Conservation (phyloP, 1,140 invertebrate species). For the Leguminivora glycinivorella region DNA sequence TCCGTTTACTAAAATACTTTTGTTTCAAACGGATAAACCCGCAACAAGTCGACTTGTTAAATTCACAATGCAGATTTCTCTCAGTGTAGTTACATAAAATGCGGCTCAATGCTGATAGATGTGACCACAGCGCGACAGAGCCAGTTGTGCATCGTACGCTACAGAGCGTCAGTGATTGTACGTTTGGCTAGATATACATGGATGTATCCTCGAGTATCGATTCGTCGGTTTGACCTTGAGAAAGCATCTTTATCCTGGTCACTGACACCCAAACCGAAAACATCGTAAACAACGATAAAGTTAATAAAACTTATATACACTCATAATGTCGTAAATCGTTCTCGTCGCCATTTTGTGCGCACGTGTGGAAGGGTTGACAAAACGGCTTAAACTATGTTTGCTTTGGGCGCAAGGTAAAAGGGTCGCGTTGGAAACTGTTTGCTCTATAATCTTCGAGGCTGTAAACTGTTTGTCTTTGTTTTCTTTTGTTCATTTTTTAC, state of each 20-base stretch:
- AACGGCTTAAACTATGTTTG: constrained; percentile 16
- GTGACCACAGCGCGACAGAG: too few relatives aligned
- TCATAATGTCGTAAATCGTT: background rate
- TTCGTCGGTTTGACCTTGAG: background rate
- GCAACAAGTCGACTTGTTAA: too few relatives aligned
- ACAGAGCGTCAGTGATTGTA: too few relatives aligned
- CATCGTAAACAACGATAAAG: background rate
- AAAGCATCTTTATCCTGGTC: constrained; percentile 16
- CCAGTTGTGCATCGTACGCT: too few relatives aligned
- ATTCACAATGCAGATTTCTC: too few relatives aligned
- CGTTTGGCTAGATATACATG: too few relatives aligned
- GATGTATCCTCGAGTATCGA: background rate
- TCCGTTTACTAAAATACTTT: too few relatives aligned
- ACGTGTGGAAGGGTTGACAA: constrained; percentile 22
- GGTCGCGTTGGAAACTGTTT: constrained; percentile 1
- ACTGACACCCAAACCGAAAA: background rate
- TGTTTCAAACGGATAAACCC: too few relatives aligned
- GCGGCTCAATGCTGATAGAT: too few relatives aligned
- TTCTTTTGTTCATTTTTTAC: too few relatives aligned
- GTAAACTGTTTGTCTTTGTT: too few relatives aligned
- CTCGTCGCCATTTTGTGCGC: background rate
- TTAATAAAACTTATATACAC: constrained; percentile 7
- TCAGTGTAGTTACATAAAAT: too few relatives aligned
- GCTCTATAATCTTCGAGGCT: background rate
- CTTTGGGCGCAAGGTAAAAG: background rate